Base-by-base conservation (phyloP, 2,888 invertebrate genomes). In the Phorcus lineatus region DNA sequence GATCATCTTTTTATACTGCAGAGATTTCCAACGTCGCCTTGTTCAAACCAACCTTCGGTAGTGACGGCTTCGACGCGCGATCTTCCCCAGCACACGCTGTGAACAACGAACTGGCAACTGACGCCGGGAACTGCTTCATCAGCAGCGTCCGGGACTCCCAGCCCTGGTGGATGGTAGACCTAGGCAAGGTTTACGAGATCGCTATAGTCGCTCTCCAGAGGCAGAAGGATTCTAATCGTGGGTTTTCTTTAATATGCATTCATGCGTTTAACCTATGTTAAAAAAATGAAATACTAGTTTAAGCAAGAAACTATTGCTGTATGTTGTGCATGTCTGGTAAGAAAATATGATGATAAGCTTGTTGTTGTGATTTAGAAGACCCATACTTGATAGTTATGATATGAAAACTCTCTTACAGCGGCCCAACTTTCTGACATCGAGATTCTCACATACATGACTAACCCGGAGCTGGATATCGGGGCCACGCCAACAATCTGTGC, bases 161-260 rank as follows among this genome's bases (percentile, higher is more conserved):
- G 4, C 67, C 67, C 16, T 74, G 74, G 74, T 74, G 74, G 74
- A 74, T 74, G 74, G 74, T 74, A 19, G 74, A 74, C 52, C 74
- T 74, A 6, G 74, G 74, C 19, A 9, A 52, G 1, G 24, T 22
- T 9, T 52, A 74, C 52, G 52, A 6, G 9, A 52, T 74, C 53
- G 24, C 11, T 22, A 22, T 17, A 16, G 24, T 74, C 47, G 22
- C 74, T 22, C 40, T 74, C 7, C 52, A 40, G 17, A 24, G 28
- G 28, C 62, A 17, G 16, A 28, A 24, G 24, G 62, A 62, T 24
- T 24, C 28, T 28, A 16, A 62, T 17, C 62, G 62, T 62, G 62
- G n/a, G 62, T 62, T 13, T 28, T 24, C 36, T 36, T 36, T 36
- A 36, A 36, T 36, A 7, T 36, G 2, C 7, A 36, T 36, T 36